Percentiles rank a stretch among this genome's conserved stretches.
Conservation (phyloP, 1,140 invertebrate genomes). For the Adelges cooleyi region DNA sequence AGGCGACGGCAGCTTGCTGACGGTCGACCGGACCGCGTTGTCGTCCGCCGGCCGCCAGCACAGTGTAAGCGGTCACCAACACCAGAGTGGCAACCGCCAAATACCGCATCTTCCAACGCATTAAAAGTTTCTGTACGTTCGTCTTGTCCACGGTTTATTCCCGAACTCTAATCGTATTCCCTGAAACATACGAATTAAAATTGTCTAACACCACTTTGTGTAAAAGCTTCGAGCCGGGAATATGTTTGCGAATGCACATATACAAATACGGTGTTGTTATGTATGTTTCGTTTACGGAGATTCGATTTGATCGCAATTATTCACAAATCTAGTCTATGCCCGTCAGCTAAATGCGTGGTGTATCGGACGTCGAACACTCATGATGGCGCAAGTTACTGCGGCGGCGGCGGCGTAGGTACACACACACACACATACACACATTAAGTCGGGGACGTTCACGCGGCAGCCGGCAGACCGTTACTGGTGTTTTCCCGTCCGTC, state of each 20-base stretch:
- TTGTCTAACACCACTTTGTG: too few relatives aligned
- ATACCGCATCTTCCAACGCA: constrained; percentile 12
- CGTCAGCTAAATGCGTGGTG: not conserved
- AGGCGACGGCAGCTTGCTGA: not conserved
- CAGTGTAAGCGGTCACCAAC: not conserved
- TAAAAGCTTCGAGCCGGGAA: too few relatives aligned
- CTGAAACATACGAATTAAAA: not conserved
- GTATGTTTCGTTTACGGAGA: too few relatives aligned
- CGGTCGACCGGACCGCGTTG: not conserved
- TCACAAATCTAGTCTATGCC: too few relatives aligned
- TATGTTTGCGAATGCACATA: too few relatives aligned
- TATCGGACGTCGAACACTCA: not conserved
- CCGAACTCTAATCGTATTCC: not conserved
- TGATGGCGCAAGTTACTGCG: not conserved
- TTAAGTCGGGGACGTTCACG: constrained; percentile 17
- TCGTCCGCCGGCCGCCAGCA: constrained; percentile 1
- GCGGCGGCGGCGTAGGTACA: not conserved
- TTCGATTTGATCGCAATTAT: too few relatives aligned
- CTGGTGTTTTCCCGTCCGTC: constrained; percentile 21
- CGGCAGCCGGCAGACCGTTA: constrained; percentile 23
- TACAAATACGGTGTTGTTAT: too few relatives aligned
- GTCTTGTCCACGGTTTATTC: not conserved
- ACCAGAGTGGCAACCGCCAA: constrained; percentile 9
- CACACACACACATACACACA: not conserved
- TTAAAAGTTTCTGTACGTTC: not conserved